Evolutionary conservation across 2,888 invertebrate genomes (phyloP), one percentile per base, ranked within the genome.

Genomic region (Yponomeuta evonymella): DNA sequence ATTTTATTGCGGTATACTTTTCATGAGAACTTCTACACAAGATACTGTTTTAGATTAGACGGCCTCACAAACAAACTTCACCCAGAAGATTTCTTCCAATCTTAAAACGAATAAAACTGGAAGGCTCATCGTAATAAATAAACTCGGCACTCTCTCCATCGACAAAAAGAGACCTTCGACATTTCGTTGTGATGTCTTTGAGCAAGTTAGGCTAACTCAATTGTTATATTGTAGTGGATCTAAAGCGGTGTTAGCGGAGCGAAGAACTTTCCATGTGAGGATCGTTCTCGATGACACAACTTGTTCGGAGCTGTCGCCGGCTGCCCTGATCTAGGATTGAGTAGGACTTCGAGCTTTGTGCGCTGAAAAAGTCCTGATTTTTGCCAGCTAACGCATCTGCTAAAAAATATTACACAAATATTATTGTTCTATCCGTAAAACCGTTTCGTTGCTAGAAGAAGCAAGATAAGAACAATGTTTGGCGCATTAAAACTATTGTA

Each of bases 221-320:
- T 48, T 51, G 68, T 68, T 36, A 30, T 51, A 68, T 48, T 68
- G 48, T 51, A 68, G 48, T 68, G 51, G 68, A 68, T 68, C 10
- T 29, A 48, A 23, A 68, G 30, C 30, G 36, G 12, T 68, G 67
- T 67, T 67, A 68, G 48, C 68, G 68, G 11, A 48, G 48, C 10
- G 36, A 43, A 6, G 29, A 68, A 68, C 10, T 30, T 29, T 68
- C n/a, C 11, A 68, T 68, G n/a, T 30, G 30, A 43, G 23, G 30
- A 30, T 65, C n/a, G 33, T 65, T 30, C 30, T 33, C 65, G 65
- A 65, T 65, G 65, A 65, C 30, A 65, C 30, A 30, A 65, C 30
- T 65, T 65, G 65, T 65, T 65, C 33, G 10, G 33, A 65, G 23
- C 65, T 65, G 33, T 65, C 65, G 33, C 33, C 29, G 33, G 29